These are phyloP conservation scores for Sminthurides aquaticus DNA, from an alignment of 2,888 invertebrate species.

Conservation along the genomic window DNA sequence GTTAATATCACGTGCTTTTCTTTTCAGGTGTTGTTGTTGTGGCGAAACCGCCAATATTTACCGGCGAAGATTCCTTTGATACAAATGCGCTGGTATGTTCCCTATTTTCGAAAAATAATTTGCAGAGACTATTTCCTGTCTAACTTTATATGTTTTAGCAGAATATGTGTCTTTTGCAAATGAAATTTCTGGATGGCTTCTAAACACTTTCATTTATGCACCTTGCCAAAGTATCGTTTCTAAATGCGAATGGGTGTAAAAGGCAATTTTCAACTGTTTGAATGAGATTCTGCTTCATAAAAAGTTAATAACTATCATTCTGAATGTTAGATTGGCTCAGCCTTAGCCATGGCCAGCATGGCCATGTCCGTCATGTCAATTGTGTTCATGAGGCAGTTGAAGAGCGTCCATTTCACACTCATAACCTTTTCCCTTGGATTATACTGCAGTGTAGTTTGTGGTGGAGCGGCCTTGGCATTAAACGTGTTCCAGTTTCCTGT, in stretches of 20 bases:
- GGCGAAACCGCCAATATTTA: constrained; percentile 16
- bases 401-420: constrained; percentile 30
- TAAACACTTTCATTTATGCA: no score
- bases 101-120: no score
- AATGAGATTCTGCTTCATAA: no score
- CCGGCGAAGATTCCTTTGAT: constrained; percentile 17
- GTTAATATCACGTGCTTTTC: neutral
- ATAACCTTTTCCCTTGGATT: constrained; percentile 30
- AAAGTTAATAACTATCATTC: neutral
- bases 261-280: no score
- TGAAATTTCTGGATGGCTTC: no score
- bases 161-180: no score
- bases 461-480: constrained; percentile 17
- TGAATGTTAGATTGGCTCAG: constrained; percentile 31
- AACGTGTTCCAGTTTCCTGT: constrained; percentile 27
- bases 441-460: constrained; percentile 23
- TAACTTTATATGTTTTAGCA: no score
- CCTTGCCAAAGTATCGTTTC: no score
- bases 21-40: constrained; percentile 15
- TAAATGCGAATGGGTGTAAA: no score
- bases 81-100: constrained; percentile 9
- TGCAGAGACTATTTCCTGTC: no score
- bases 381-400: constrained; percentile 30
- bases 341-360: constrained; percentile 25
- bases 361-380: constrained; percentile 25